Evolutionary conservation across 2,888 invertebrate genomes (phyloP).

Genomic region (Lasioglossum calceatum): DNA sequence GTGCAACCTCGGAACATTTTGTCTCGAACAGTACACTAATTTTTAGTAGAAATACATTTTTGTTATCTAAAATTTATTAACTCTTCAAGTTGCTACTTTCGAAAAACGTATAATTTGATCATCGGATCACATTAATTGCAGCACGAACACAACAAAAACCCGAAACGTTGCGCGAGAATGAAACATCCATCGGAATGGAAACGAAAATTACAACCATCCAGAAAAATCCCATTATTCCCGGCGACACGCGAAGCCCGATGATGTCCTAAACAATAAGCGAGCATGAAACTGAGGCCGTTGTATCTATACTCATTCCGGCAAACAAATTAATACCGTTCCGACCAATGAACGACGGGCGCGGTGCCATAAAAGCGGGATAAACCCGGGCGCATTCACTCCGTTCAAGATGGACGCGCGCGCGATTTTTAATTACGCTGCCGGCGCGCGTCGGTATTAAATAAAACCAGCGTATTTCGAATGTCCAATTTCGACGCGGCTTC

Average conservation of each 20-base stretch:
- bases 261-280: background rate
- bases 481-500: constrained; percentile 50
- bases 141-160: background rate
- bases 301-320: background rate
- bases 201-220: background rate
- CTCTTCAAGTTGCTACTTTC: too few species aligned
- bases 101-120: background rate
- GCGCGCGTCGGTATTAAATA: constrained; percentile 46
- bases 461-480: constrained; percentile 40
- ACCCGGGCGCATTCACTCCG: background rate
- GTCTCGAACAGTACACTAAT: background rate
- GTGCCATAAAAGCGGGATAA: constrained; percentile 1
- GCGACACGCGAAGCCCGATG: background rate
- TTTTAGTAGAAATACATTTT: background rate
- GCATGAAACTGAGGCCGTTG: background rate
- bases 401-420: background rate
- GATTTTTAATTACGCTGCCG: constrained; percentile 59
- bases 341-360: background rate
- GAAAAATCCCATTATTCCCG: background rate
- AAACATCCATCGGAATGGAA: background rate
- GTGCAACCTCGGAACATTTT: background rate
- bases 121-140: background rate
- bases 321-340: background rate
- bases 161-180: background rate
- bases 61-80: background rate